Evolutionary conservation across 2,797 vertebrate genomes (phyloP), one percentile per base, ranked within the genome.

Genomic region (Luscinia megarhynchos): DNA sequence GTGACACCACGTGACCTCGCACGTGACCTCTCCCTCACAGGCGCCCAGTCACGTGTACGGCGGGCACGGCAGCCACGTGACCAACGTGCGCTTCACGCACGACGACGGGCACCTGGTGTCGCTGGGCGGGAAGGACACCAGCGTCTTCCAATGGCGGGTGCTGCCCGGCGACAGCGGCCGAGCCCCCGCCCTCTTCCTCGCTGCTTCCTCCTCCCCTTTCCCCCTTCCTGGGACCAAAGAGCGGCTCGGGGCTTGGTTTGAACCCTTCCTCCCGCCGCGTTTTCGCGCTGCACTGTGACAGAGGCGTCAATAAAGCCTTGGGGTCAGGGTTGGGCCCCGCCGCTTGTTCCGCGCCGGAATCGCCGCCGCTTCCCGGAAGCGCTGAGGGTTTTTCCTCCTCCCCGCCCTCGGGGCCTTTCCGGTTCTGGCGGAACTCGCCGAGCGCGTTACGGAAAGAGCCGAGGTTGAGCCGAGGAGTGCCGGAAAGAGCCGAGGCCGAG

Each of bases 91-190:
- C 85, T 99, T 99, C 97, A 99, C 98, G 30, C 97, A 99, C 96
- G 98, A 97, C 34, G 99, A 99, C 95, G 98, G 97, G 48, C 98
- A 98, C 96, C 98, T 99, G 57, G 97, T 99, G 89, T 99, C 99
- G 34, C 97, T 99, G 96, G 99, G 99, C 2, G 99, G 99, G 54
- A 99, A 99, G 95, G 99, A 99, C 96, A 98, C 98, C 54, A 98
- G 99, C 96, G 98, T 99, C 83, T 98, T 99, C 77, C 99, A 99
- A 83, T 99, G 99, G 99, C 98, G 97, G 17, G 97, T 99, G 94
- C 88, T 97, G 88, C 63, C 97, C 73, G 96, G 92, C 61, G 84
- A 67, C 29, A 16, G 79, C 46, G 12, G n/a, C 48, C 43, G 78
- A 84, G 63, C 36, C 6, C 34, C 30, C 53, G 53, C 53, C 67